Base-by-base conservation (phyloP, 2,888 invertebrate species). In the Dicyrtomina minuta region DNA sequence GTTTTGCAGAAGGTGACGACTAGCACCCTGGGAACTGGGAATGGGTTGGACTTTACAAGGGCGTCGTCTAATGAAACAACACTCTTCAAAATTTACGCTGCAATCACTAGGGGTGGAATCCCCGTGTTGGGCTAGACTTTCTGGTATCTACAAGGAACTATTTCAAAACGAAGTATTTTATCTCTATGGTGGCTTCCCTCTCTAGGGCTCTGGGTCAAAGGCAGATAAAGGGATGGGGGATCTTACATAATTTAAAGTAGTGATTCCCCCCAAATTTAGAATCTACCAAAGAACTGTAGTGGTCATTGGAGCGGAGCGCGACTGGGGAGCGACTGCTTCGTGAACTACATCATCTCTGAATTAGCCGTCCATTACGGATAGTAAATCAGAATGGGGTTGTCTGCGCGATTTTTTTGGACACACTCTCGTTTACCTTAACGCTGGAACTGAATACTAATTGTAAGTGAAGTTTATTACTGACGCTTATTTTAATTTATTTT, bases 351-450 rank as follows among this genome's bases (percentile, higher is more conserved):
- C 20, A 53, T 53, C 24, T 17, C n/a, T 15, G 64, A 65, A 13
- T 53, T 55, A 0, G 64, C 64, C n/a, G 22, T 65, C 22, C 64
- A 65, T 22, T 33, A 55, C 15, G 6, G 1, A 53, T 55, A 8
- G 15, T n/a, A 6, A n/a, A 65, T 13, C 64, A 53, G 22, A 13
- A 6, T 1, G 49, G 22, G 6, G 12, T 65, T 12, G 64, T 53
- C 4, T 65, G 64, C 41, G 22, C 15, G n/a, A 53, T 20, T 24
- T 5, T n/a, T n/a, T n/a, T n/a, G n/a, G n/a, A n/a, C n/a, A n/a
- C n/a, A n/a, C n/a, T n/a, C n/a, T n/a, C n/a, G n/a, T n/a, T n/a
- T n/a, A n/a, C n/a, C n/a, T n/a, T n/a, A n/a, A n/a, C n/a, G n/a
- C n/a, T n/a, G n/a, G n/a, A n/a, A n/a, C n/a, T n/a, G n/a, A n/a